Evolutionary conservation across 2,113 vertebrate genomes (phyloP).

Genomic region (Alosa alosa): DNA sequence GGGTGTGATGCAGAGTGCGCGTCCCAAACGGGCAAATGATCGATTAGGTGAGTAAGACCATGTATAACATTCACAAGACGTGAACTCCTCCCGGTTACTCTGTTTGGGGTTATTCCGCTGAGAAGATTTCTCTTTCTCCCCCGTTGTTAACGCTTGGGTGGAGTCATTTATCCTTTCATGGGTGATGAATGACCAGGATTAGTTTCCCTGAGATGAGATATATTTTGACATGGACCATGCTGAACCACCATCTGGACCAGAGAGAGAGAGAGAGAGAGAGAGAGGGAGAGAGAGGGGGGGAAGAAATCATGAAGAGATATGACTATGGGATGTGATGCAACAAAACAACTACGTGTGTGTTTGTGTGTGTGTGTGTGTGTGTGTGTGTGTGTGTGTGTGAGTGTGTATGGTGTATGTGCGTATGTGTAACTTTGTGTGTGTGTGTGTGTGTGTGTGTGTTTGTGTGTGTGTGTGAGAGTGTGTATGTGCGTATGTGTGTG

Average conservation of each 20-base stretch:
- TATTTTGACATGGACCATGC: background rate
- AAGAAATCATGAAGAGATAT: background rate
- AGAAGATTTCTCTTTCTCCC: background rate
- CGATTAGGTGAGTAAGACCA: conserved; percentile 20
- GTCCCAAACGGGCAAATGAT: conserved; percentile 21
- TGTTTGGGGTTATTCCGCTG: background rate
- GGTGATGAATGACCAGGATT: conserved; percentile 17
- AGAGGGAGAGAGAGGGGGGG: background rate
- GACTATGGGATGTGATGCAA: too few species aligned
- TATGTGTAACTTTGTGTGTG: too few species aligned
- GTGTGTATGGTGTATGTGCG: background rate
- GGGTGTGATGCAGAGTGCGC: conserved; percentile 5
- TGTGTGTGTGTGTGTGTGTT: background rate
- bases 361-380: background rate
- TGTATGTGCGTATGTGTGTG: background rate
- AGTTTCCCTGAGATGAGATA: conserved; percentile 7
- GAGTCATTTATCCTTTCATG: background rate
- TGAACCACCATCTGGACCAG: background rate
- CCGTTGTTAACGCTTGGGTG: background rate
- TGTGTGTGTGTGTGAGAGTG: background rate
- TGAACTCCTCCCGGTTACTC: too few species aligned
- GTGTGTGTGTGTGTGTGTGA: too few species aligned
- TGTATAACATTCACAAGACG: background rate
- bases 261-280: background rate
- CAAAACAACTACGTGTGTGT: too few species aligned